Percentiles rank a stretch among this genome's conserved stretches.
Evolutionary conservation across 2,797 vertebrate species (phyloP).

Genomic region (Pantherophis vulpinus): DNA sequence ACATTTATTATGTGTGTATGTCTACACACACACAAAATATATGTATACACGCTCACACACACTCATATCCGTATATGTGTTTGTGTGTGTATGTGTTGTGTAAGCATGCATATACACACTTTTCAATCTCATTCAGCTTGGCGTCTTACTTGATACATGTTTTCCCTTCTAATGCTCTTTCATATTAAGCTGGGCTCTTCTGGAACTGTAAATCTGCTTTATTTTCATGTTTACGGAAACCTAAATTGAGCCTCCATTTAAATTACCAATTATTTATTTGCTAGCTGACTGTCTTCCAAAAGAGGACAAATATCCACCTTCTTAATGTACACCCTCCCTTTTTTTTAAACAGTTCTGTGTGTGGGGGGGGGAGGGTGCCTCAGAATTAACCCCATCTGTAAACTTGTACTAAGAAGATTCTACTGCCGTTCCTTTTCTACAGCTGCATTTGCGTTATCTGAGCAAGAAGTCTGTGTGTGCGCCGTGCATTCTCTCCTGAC

Average conservation of each 20-base stretch:
- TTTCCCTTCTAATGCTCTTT: slow-evolving; percentile 65
- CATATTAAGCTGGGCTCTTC: slow-evolving; percentile 69
- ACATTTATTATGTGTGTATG: not conserved
- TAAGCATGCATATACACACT: slow-evolving; percentile 16
- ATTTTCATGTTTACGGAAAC: slow-evolving; percentile 67
- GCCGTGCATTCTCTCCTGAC: not conserved
- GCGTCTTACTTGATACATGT: slow-evolving; percentile 67
- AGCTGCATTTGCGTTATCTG: not conserved
- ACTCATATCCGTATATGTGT: not conserved
- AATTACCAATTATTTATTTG: slow-evolving; percentile 63
- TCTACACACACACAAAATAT: not conserved
- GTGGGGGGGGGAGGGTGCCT: not conserved
- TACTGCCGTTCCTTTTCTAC: not conserved
- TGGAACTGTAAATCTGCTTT: slow-evolving; percentile 71
- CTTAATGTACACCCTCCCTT: not conserved
- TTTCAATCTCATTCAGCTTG: slow-evolving; percentile 69
- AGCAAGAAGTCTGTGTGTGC: not conserved
- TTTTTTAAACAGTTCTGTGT: not conserved
- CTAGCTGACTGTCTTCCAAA: slow-evolving; percentile 11
- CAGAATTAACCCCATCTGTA: too few relatives aligned
- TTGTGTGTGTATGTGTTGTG: not conserved
- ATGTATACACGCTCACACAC: too few relatives aligned
- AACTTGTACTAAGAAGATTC: not conserved
- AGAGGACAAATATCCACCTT: not conserved
- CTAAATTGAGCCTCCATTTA: slow-evolving; percentile 55